Base-by-base conservation (phyloP, 2,797 vertebrate genomes). In the Geotrypetes seraphini region DNA sequence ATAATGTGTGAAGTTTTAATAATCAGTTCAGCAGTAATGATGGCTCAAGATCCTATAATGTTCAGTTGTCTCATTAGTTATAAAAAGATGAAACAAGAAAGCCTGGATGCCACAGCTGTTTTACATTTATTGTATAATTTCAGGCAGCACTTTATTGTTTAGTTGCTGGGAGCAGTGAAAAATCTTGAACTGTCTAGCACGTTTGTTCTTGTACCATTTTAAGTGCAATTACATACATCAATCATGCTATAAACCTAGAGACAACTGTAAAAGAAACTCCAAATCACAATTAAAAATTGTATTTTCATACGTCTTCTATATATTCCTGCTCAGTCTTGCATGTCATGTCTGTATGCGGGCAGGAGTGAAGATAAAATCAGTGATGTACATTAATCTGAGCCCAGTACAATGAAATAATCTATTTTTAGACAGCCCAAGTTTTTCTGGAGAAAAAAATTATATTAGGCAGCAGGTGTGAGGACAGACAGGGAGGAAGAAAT, bases 91-190 rank as follows among this genome's bases (percentile, higher is more conserved):
- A n/a, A n/a, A n/a, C n/a, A n/a, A n/a, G n/a, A n/a, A n/a, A n/a
- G n/a, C n/a, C n/a, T n/a, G n/a, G n/a, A n/a, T n/a, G n/a, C n/a
- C n/a, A n/a, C n/a, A n/a, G 13, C 8, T 4, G 10, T 29, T 28
- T n/a, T 8, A 1, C 8, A 24, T 38, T 31, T 7, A n/a, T n/a
- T n/a, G n/a, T n/a, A 38, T 14, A 35, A 19, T 22, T 36, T 20
- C 22, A 47, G 28, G 24, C 26, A 38, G n/a, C 13, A 10, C 43
- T 47, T 41, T 21, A 1, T 28, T 23, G 51, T 55, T 31, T 21
- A 33, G 27, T 11, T 46, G 24, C 25, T 10, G 35, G 24, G 6
- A 10, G n/a, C 7, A 32, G 17, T 26, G 23, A 24, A 32, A 13
- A 39, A 33, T 39, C 26, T 9, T 5, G 5, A 34, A 39, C 36